Evolutionary conservation across 2,113 vertebrate genomes (phyloP), one percentile per base, ranked within the genome.

Genomic region (Neodon shergylaensis): DNA sequence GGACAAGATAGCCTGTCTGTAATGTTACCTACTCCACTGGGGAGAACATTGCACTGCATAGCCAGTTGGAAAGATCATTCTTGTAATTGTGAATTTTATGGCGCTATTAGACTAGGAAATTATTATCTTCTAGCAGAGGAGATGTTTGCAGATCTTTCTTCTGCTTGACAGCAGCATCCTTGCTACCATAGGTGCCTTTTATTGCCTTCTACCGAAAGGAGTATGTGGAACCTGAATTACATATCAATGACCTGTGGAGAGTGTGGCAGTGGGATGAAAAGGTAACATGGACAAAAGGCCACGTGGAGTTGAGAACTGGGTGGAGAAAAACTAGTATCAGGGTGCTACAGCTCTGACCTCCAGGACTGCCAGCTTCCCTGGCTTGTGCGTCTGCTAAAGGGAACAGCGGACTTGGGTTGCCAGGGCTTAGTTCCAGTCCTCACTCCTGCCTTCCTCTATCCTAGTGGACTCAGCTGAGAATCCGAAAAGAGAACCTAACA

Each of bases 211-310:
- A 99, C 98, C 99, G 99, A 93, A 99, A 99, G 96, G 99, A 99
- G 92, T 99, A 99, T 33, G 99, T 99, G 81, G 99, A 99, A 73
- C 99, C 99, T 42, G 99, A 99, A 94, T 98, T 99, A 74, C 99
- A 99, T 90, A 99, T 99, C 98, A 99, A 99, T 1, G 99, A 99
- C 96, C 98, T 99, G 24, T 99, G 99, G 99, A 99, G 99, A 65
- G 99, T 99, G 81, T 99, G 99, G 99, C 99, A 99, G 92, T 99
- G 99, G 99, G 99, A 99, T 98, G 99, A 99, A 98, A 99, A 99
- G 99, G 99, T 99, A 98, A 98, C 7, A 17, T 91, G 61, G 7
- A 36, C 8, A 88, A 1, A 0, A 39, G 4, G 54, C 3, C 91
- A 5, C 1, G 22, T 19, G 74, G 79, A 74, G 24, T n/a, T 86